Evolutionary conservation across 2,888 invertebrate species (phyloP).

Genomic region (Napeogenes sylphis): DNA sequence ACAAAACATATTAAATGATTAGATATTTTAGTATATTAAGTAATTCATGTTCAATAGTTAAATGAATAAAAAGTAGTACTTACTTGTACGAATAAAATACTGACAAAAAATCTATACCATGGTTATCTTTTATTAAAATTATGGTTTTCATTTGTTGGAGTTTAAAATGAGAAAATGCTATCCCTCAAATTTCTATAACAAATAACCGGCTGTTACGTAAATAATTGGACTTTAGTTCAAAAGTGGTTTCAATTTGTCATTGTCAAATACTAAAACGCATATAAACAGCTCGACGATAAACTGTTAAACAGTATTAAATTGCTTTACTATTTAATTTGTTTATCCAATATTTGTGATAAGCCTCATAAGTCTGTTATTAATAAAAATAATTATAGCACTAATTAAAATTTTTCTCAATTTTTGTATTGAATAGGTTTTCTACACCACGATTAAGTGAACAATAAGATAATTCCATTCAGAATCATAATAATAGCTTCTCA

Average conservation of each 20-base stretch:
- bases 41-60: too few species aligned
- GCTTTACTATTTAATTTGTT: slow-evolving; percentile 14
- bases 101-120: too few species aligned
- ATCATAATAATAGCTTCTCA: slow-evolving; percentile 14
- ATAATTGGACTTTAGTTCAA: slow-evolving; percentile 31
- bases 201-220: slow-evolving; percentile 10
- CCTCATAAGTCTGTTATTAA: too few species aligned
- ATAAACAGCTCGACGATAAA: slow-evolving; percentile 29
- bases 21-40: too few species aligned
- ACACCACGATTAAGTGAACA: background rate
- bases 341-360: slow-evolving; percentile 9
- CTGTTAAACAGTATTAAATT: slow-evolving; percentile 28
- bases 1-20: background rate
- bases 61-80: too few species aligned
- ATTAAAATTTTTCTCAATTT: background rate
- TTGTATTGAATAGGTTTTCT: background rate
- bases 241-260: slow-evolving; percentile 29
- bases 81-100: too few species aligned
- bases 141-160: too few species aligned
- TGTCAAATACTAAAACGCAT: slow-evolving; percentile 34
- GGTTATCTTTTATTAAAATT: too few species aligned
- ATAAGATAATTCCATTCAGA: slow-evolving; percentile 7
- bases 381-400: background rate
- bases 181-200: too few species aligned
- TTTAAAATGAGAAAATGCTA: too few species aligned